Evolutionary conservation across 2,797 vertebrate species (phyloP).

Genomic region (Malacoctenus gilli): DNA sequence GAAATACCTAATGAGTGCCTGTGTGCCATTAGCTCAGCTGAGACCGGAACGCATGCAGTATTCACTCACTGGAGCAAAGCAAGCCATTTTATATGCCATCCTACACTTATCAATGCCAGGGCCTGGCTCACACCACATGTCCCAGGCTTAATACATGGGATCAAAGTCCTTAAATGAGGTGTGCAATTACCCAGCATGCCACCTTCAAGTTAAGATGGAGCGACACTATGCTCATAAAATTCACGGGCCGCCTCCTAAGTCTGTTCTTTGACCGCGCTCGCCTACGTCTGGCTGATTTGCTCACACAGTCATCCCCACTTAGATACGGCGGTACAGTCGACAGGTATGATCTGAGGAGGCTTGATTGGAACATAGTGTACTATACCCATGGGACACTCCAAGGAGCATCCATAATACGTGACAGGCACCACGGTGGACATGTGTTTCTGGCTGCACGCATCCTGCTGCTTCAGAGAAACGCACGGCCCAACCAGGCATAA

Average conservation of each 20-base stretch:
- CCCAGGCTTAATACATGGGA: slow-evolving; percentile 22
- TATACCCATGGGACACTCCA: slow-evolving; percentile 53
- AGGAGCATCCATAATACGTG: slow-evolving; percentile 53
- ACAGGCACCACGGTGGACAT: slow-evolving; percentile 30
- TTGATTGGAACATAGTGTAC: slow-evolving; percentile 54
- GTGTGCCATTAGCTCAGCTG: slow-evolving; percentile 70
- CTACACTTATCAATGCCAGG: slow-evolving; percentile 24
- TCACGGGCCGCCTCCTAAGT: slow-evolving; percentile 42
- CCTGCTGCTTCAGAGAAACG: slow-evolving; percentile 37
- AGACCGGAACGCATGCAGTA: slow-evolving; percentile 68
- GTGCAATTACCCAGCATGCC: slow-evolving; percentile 34
- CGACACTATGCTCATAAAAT: slow-evolving; percentile 48
- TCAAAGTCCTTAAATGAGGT: slow-evolving; percentile 42
- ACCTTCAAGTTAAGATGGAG: slow-evolving; percentile 52
- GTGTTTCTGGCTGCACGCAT: slow-evolving; percentile 50
- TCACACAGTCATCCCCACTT: no score
- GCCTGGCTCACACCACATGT: slow-evolving; percentile 26
- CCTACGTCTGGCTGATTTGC: slow-evolving; percentile 51
- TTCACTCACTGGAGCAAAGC: slow-evolving; percentile 64
- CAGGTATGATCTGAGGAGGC: slow-evolving; percentile 63
- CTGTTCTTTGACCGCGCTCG: slow-evolving; percentile 33
- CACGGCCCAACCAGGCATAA: slow-evolving; percentile 17
- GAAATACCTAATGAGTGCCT: slow-evolving; percentile 70
- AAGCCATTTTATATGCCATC: slow-evolving; percentile 24
- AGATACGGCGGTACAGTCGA: no score